A percentile compares a stretch with the other conserved stretches of the same genome.
Evolutionary conservation across 2,113 vertebrate genomes (phyloP).

Genomic region (Numenius arquata): DNA sequence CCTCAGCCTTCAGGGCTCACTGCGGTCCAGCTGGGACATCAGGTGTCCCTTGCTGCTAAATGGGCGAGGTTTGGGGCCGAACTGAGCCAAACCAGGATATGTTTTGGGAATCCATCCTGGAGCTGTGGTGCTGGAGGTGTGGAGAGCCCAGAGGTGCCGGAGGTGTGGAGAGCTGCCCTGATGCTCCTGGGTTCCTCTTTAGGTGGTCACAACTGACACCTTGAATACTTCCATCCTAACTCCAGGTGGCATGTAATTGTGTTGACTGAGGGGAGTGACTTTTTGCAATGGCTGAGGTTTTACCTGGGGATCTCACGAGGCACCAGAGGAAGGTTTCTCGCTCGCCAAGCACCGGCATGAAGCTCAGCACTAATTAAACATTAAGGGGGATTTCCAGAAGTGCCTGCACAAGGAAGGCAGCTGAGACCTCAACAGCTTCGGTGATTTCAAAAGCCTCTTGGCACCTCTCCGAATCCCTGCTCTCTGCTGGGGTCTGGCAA

Average conservation of each 20-base stretch:
- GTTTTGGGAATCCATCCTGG: background rate
- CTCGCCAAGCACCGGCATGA: background rate
- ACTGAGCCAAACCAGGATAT: background rate
- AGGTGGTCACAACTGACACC: background rate
- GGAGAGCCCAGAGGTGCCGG: background rate
- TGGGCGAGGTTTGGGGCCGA: background rate
- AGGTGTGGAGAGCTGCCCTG: accelerated
- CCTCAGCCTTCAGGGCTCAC: accelerated
- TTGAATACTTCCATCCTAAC: background rate
- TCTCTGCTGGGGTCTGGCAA: background rate
- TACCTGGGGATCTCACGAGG: background rate
- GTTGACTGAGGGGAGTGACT: background rate
- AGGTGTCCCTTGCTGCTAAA: background rate
- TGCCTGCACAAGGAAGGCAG: background rate
- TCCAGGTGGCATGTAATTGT: accelerated
- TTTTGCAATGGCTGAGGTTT: background rate
- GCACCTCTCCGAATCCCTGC: background rate
- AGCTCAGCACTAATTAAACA: background rate
- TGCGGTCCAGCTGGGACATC: accelerated
- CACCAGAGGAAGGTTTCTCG: background rate
- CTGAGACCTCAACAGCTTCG: background rate
- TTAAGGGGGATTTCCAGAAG: background rate
- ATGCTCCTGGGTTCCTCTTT: background rate
- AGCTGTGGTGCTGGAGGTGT: background rate
- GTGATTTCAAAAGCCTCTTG: background rate